Conservation (phyloP, 2,888 invertebrate genomes). For the Tinea trinotella region DNA sequence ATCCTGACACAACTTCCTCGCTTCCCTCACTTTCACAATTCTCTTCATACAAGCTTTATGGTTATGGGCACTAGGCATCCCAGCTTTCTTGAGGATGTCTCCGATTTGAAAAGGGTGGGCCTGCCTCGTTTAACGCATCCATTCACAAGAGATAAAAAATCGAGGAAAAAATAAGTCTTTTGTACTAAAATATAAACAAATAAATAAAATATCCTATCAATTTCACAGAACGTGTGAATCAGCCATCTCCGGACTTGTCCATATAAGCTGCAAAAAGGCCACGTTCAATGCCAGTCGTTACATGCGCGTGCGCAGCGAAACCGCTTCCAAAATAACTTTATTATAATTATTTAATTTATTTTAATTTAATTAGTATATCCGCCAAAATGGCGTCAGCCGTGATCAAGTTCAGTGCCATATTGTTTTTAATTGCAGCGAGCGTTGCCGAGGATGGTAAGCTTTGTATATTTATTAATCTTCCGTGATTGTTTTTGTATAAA, state of each 20-base stretch:
- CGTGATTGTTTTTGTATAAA: neutral
- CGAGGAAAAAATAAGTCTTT: no score
- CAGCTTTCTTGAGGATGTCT: no score
- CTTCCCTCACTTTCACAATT: no score
- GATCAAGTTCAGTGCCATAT: slow-evolving; percentile 61
- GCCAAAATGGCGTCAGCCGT: slow-evolving; percentile 56
- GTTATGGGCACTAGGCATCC: no score
- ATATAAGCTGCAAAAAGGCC: slow-evolving; percentile 58
- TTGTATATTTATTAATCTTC: slow-evolving; percentile 21
- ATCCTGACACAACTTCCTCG: no score
- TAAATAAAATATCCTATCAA: neutral
- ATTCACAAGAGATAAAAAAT: no score
- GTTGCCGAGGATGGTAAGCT: slow-evolving; percentile 56
- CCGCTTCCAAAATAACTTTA: slow-evolving; percentile 28
- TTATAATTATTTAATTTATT: slow-evolving; percentile 32
- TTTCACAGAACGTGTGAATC: no score
- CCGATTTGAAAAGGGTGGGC: no score
- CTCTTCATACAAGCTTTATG: no score
- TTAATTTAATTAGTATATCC: slow-evolving; percentile 31
- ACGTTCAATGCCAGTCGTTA: slow-evolving; percentile 54
- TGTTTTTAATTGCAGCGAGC: slow-evolving; percentile 47
- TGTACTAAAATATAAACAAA: no score
- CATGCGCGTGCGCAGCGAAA: slow-evolving; percentile 36
- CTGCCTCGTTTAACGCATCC: no score
- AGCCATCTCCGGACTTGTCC: slow-evolving; percentile 22